Percentiles rank a stretch among this genome's conserved stretches.
These are phyloP conservation scores for Eupristina koningsbergeri DNA, from an alignment of 1,140 invertebrate species.

Conservation along the genomic window DNA sequence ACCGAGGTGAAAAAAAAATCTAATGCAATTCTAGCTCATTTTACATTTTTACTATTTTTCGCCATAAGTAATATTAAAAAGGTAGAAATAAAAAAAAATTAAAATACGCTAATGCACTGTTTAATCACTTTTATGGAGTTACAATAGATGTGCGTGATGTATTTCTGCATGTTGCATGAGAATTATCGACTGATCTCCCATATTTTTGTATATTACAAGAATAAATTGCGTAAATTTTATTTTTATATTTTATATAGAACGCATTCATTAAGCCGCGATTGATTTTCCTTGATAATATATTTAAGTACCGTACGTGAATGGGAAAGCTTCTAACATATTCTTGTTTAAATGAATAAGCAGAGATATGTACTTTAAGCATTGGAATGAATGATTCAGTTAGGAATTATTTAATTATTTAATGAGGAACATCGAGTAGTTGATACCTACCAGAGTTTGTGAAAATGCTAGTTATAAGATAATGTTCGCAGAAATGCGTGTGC, in stretches of 20 bases:
- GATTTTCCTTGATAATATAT: conserved; percentile 27
- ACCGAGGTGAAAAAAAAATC: no score
- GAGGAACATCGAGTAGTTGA: neutral
- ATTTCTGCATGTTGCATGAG: neutral
- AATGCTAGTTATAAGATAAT: conserved; percentile 26
- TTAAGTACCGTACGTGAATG: neutral
- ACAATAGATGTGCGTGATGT: neutral
- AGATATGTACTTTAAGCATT: conserved; percentile 18
- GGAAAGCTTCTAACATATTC: conserved; percentile 2
- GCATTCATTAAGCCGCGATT: conserved; percentile 14
- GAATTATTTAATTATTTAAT: no score
- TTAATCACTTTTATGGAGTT: neutral
- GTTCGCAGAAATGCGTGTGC: neutral
- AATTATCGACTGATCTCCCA: conserved; percentile 9
- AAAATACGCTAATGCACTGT: no score
- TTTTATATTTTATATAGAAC: neutral
- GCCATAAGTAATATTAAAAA: no score
- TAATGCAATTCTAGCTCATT: no score
- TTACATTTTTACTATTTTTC: no score
- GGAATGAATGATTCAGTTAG: no score
- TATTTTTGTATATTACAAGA: neutral
- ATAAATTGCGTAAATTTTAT: neutral
- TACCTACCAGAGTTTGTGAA: neutral
- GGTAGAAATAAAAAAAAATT: no score
- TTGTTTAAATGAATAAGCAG: neutral